A percentile compares a stretch with the other conserved stretches of the same genome.
Evolutionary conservation across 2,797 vertebrate species (phyloP).

Genomic region (Enteromius fasciolatus): DNA sequence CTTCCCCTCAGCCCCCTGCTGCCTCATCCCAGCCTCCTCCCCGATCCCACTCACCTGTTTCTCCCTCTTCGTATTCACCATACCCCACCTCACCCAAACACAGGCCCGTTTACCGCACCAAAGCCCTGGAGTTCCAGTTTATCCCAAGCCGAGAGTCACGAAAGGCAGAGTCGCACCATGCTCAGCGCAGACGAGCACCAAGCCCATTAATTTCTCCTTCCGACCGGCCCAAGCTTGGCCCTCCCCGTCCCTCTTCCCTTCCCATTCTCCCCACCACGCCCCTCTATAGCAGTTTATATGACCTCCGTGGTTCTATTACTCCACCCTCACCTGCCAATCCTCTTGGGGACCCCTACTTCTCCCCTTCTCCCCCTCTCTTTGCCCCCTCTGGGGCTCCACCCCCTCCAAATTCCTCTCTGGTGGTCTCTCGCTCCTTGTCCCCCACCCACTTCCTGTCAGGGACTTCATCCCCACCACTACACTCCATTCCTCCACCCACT

Average conservation of each 20-base stretch:
- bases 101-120: slow-evolving; percentile 81
- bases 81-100: slow-evolving; percentile 84
- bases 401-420: slow-evolving; percentile 75
- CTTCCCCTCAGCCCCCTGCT: slow-evolving; percentile 76
- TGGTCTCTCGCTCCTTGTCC: slow-evolving; percentile 86
- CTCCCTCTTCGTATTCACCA: slow-evolving; percentile 74
- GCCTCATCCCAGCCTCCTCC: slow-evolving; percentile 59
- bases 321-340: slow-evolving; percentile 81
- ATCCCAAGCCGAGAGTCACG: slow-evolving; percentile 77
- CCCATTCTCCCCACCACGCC: slow-evolving; percentile 79
- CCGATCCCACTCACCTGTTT: slow-evolving; percentile 75
- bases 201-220: slow-evolving; percentile 88
- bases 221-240: slow-evolving; percentile 83
- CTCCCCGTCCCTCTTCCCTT: slow-evolving; percentile 87
- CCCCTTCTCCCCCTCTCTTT: slow-evolving; percentile 80
- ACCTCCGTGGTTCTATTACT: slow-evolving; percentile 85
- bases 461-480: slow-evolving; percentile 79
- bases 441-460: slow-evolving; percentile 88
- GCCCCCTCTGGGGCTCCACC: slow-evolving; percentile 81
- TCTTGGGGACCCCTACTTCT: slow-evolving; percentile 84
- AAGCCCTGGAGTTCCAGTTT: slow-evolving; percentile 81
- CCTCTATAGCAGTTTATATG: slow-evolving; percentile 86
- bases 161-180: slow-evolving; percentile 77
- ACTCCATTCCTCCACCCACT: slow-evolving; percentile 80
- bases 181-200: slow-evolving; percentile 86